Conservation (phyloP, 2,113 vertebrate species). For the Nibea albiflora region DNA sequence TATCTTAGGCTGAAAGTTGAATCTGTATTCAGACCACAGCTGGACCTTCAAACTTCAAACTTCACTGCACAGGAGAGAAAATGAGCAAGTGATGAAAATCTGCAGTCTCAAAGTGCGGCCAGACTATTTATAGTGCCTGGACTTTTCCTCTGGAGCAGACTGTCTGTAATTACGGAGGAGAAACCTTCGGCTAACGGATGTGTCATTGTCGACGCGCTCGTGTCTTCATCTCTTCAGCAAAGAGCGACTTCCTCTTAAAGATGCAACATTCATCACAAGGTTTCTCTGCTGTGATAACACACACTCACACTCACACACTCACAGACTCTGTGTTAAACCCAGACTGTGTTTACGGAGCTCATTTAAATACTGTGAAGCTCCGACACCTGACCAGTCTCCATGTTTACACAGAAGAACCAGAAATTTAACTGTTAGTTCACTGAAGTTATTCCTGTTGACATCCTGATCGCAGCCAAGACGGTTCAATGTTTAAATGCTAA, state of each 20-base stretch:
- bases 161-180: conserved; percentile 65
- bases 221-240: neutral
- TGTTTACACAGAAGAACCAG: neutral
- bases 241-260: too few relatives aligned
- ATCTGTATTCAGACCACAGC: neutral
- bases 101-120: neutral
- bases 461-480: neutral
- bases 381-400: neutral
- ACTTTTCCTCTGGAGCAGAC: conserved; percentile 17
- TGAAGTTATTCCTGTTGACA: too few relatives aligned
- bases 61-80: neutral
- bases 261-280: neutral
- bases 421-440: neutral
- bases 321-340: neutral
- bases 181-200: conserved; percentile 34
- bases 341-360: fast-evolving
- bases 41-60: conserved; percentile 1
- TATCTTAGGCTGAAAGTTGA: neutral
- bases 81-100: neutral
- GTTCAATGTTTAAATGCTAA: neutral
- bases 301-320: too few relatives aligned
- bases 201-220: conserved; percentile 14
- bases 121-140: conserved; percentile 35
- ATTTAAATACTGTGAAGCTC: neutral
- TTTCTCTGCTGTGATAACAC: neutral